These are phyloP conservation scores for Macrosoma leucophasiata DNA, from an alignment of 2,888 invertebrate genomes.

Conservation along the genomic window DNA sequence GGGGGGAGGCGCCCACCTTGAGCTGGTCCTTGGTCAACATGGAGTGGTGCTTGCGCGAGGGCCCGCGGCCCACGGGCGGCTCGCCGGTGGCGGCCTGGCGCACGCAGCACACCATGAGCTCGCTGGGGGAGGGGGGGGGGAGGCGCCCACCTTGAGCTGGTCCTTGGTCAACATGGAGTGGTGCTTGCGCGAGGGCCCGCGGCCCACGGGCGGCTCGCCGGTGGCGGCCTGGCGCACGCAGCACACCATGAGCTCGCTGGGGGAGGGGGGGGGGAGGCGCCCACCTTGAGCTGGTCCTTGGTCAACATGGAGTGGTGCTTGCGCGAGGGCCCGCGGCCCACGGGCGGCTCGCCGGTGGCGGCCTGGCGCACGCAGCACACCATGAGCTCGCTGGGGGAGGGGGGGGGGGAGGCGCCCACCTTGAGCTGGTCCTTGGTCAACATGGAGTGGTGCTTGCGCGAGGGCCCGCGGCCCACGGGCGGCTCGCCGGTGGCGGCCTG, in stretches of 20 bases:
- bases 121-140: not conserved
- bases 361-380: slow-evolving; percentile 98
- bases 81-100: slow-evolving; percentile 97
- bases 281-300: slow-evolving; percentile 71
- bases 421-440: too few species aligned
- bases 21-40: slow-evolving; percentile 61
- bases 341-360: slow-evolving; percentile 96
- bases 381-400: slow-evolving; percentile 86
- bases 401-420: not conserved
- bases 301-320: slow-evolving; percentile 71
- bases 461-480: not conserved
- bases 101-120: slow-evolving; percentile 55
- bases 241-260: slow-evolving; percentile 37
- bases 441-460: not conserved
- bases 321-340: slow-evolving; percentile 92
- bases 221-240: slow-evolving; percentile 92
- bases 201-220: slow-evolving; percentile 96
- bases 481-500: too few species aligned
- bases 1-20: slow-evolving; percentile 51
- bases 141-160: slow-evolving; percentile 60
- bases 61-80: slow-evolving; percentile 96
- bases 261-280: not conserved
- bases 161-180: slow-evolving; percentile 56
- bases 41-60: slow-evolving; percentile 81
- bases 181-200: slow-evolving; percentile 88